A percentile compares a stretch with the other conserved stretches of the same genome.
These are phyloP conservation scores for Eurystomus gularis DNA, from an alignment of 2,113 vertebrate genomes.

Conservation along the genomic window DNA sequence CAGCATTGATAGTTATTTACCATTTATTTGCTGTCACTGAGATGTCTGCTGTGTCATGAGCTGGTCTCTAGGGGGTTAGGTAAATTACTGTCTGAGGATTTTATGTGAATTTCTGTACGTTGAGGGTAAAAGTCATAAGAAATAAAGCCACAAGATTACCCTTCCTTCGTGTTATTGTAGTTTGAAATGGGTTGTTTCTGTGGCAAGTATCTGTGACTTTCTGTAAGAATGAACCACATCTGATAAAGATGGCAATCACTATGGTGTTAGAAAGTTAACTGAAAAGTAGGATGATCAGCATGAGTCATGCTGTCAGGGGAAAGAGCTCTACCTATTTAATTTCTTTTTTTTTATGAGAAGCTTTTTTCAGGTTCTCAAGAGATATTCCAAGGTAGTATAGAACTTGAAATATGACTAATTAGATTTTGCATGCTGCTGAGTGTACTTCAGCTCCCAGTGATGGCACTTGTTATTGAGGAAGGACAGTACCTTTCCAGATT, in stretches of 20 bases:
- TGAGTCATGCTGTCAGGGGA: constrained; percentile 67
- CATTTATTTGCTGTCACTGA: neutral
- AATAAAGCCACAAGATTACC: constrained; percentile 34
- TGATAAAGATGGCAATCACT: constrained; percentile 51
- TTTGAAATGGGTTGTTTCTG: constrained; percentile 53
- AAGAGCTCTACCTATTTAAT: constrained; percentile 44
- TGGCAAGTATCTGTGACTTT: constrained; percentile 66
- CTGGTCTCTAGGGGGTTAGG: neutral
- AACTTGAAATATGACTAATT: neutral
- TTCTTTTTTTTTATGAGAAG: constrained; percentile 48
- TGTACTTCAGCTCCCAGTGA: neutral
- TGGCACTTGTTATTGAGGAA: neutral
- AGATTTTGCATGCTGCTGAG: neutral
- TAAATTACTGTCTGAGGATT: neutral
- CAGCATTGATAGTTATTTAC: neutral
- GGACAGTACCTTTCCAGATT: neutral
- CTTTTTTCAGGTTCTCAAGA: constrained; percentile 33
- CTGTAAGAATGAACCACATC: constrained; percentile 62
- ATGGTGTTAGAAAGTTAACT: constrained; percentile 52
- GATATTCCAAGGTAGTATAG: constrained; percentile 41
- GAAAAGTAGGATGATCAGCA: constrained; percentile 51
- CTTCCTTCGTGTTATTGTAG: constrained; percentile 25
- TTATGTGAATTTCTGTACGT: constrained; percentile 36
- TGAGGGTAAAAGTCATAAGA: neutral
- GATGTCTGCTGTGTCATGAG: neutral